Conservation (phyloP, 35 echinoderm and acorn worm species). For the Apostichopus japonicus region DNA sequence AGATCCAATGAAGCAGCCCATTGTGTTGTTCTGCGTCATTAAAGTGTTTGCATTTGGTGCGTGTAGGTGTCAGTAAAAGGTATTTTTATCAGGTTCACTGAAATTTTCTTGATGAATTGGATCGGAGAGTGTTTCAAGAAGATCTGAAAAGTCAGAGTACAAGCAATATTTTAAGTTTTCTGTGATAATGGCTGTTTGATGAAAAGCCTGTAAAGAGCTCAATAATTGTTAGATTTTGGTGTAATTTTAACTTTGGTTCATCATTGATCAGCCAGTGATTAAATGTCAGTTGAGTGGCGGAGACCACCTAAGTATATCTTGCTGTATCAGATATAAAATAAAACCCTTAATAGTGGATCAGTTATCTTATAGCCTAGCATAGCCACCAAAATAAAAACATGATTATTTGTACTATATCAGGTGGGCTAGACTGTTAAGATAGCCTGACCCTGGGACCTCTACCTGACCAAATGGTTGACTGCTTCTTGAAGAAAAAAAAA, state of each 20-base stretch:
- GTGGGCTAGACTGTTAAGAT: too few species aligned
- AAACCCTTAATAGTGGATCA: too few species aligned
- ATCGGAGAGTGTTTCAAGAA: background rate
- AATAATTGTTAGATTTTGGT: constrained; percentile 18
- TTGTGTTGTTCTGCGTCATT: constrained; percentile 38
- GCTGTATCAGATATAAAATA: too few species aligned
- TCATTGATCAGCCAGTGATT: constrained; percentile 2
- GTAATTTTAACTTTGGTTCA: constrained; percentile 22
- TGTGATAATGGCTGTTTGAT: background rate
- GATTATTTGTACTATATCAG: too few species aligned
- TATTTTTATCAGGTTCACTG: constrained; percentile 37
- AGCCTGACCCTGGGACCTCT: too few species aligned
- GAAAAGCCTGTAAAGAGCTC: background rate
- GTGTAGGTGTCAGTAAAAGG: constrained; percentile 23
- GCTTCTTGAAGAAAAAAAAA: too few species aligned
- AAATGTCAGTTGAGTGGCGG: too few species aligned
- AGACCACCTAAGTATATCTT: too few species aligned
- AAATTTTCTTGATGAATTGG: constrained; percentile 15
- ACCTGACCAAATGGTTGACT: too few species aligned
- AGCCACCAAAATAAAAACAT: too few species aligned
- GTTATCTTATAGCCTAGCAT: too few species aligned
- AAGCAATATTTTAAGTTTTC: background rate
- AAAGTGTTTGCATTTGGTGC: constrained; percentile 31
- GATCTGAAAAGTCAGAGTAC: constrained; percentile 1
- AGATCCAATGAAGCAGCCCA: constrained; percentile 2